Conservation (phyloP, 1,140 invertebrate genomes). For the Drosophila sproati region DNA sequence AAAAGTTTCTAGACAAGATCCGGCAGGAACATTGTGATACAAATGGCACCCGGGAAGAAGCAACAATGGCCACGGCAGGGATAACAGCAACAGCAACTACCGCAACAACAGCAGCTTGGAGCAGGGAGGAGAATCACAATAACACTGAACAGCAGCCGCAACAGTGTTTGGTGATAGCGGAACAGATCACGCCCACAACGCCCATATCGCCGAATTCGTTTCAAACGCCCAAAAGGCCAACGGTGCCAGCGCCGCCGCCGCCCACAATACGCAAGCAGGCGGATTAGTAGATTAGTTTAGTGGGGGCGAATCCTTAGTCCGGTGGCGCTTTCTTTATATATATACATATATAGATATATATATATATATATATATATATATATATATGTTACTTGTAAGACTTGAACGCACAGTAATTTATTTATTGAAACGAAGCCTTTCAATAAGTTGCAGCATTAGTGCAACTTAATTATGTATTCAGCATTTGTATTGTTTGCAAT, state of each 20-base stretch:
- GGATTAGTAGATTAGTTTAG: constrained; percentile 49
- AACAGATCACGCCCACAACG: constrained; percentile 63
- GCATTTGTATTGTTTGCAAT: constrained; percentile 81
- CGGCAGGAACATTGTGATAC: constrained; percentile 69
- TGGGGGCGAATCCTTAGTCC: constrained; percentile 52
- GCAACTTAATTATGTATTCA: constrained; percentile 58
- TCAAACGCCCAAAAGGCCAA: constrained; percentile 79
- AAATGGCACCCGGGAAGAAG: constrained; percentile 62
- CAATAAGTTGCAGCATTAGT: constrained; percentile 44
- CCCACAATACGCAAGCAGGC: constrained; percentile 70
- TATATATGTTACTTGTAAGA: constrained; percentile 67
- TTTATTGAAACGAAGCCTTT: constrained; percentile 37
- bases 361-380: too few species aligned
- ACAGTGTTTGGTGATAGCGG: not conserved
- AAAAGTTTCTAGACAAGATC: constrained; percentile 73
- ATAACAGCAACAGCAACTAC: not conserved
- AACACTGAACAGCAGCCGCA: constrained; percentile 5
- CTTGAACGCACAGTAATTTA: constrained; percentile 78
- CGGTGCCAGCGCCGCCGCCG: constrained; percentile 79
- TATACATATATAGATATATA: too few species aligned
- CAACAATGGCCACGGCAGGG: not conserved
- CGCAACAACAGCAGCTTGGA: constrained; percentile 4
- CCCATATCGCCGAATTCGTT: constrained; percentile 80
- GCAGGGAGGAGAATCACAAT: constrained; percentile 6
- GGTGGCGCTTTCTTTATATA: constrained; percentile 25